Percentiles rank a stretch among this genome's conserved stretches.
phyloP scores from a whole-genome alignment of 92 coral and sea anemone species.

The Heteractis magnifica region DNA sequence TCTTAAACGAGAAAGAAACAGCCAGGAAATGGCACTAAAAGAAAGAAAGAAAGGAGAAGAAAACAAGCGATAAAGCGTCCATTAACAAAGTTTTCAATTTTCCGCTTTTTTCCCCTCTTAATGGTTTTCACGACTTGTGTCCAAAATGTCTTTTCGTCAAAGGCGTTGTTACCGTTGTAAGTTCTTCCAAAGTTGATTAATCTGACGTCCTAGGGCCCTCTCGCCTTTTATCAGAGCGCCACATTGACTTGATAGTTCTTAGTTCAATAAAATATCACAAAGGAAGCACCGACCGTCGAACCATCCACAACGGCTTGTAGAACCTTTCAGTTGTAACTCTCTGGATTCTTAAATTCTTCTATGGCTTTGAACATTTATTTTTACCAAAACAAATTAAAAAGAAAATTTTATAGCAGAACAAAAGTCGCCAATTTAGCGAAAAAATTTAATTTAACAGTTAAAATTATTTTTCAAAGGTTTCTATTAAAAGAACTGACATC shows the following conservation, averaged over 20 bases:
- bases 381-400: not conserved
- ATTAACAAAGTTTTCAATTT: not conserved
- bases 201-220: not conserved
- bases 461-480: not conserved
- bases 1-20: not conserved
- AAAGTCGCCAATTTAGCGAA: not conserved
- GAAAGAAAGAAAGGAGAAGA: not conserved
- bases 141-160: not conserved
- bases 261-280: not conserved
- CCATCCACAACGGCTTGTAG: not conserved
- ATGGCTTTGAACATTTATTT: not conserved
- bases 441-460: not conserved
- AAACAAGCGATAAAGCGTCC: not conserved
- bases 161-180: not conserved
- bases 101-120: not conserved
- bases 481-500: not conserved
- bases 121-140: not conserved
- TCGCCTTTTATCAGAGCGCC: not conserved
- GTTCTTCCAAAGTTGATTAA: not conserved
- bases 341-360: not conserved
- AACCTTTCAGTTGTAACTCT: not conserved
- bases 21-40: not conserved
- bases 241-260: not conserved
- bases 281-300: not conserved
- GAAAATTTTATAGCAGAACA: not conserved